Evolutionary conservation across 2,113 vertebrate species (phyloP), one percentile per base, ranked within the genome.

Genomic region (Scolopax mira): DNA sequence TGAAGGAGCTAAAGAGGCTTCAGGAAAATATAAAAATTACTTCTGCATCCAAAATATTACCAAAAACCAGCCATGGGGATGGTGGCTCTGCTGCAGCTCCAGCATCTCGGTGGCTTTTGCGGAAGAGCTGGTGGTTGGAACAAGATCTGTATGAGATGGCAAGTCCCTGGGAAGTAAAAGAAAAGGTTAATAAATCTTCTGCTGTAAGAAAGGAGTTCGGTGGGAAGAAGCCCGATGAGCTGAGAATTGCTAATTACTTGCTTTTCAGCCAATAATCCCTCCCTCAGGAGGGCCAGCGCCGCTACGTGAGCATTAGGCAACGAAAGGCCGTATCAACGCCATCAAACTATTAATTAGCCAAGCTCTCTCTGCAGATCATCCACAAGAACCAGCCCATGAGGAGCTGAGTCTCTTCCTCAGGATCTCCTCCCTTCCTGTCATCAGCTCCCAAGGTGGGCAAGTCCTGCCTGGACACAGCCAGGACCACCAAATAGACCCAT

Each of bases 231-330:
- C 6, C 30, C 27, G 62, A 19, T 21, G 51, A 85, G 33, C 41
- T 62, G 78, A 87, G 78, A 81, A 95, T 61, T 44, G 39, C 44
- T 49, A 71, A 91, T 74, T 10, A 85, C 28, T 86, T 41, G 60
- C 39, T 70, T 78, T 74, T 39, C 49, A 57, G 73, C 33, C 55
- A 81, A n/a, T 52, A 73, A 91, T 78, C 73, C 60, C 28, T 93
- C 88, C 51, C 73, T 37, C 5, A 48, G 77, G 92, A 80, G 48
- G 64, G 69, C 9, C 54, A 24, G 77, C 3, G 2, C 62, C 5
- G 51, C 58, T 25, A 19, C 2, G 0, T 8, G 44, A 78, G 78
- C 84, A 48, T 70, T 35, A 80, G 72, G 77, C 67, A 69, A 82
- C 1, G 6, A 55, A 85, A 92, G 15, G 39, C 57, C 66, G 14